These are phyloP conservation scores for Lampropteryx suffumata DNA, from an alignment of 2,888 invertebrate genomes.

Conservation along the genomic window DNA sequence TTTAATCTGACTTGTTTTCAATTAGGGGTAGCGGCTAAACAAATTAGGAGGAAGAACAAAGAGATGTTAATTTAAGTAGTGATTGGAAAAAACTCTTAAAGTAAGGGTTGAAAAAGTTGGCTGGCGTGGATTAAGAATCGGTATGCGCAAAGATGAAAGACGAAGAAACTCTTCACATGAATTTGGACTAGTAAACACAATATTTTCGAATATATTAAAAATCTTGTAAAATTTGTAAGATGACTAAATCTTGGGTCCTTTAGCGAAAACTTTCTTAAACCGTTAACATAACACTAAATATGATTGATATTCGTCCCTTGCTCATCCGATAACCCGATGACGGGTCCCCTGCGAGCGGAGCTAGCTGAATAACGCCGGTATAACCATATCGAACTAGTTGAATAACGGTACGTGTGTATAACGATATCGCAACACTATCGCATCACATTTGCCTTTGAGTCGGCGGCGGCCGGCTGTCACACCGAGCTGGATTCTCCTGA, in stretches of 20 bases:
- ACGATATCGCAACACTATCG: conserved; percentile 48
- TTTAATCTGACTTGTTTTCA: conserved; percentile 17
- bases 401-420: conserved; percentile 48
- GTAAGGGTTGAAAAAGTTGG: too few relatives aligned
- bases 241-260: conserved; percentile 9
- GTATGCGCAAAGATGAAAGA: too few relatives aligned
- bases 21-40: conserved; percentile 1
- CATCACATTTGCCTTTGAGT: conserved; percentile 41
- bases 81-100: not conserved
- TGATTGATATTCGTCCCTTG: conserved; percentile 36
- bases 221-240: not conserved
- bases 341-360: conserved; percentile 13
- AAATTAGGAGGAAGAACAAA: not conserved
- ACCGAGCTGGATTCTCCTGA: conserved; percentile 15
- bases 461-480: conserved; percentile 10
- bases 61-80: not conserved
- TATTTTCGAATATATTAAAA: not conserved
- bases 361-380: conserved; percentile 19
- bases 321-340: conserved; percentile 28
- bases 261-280: conserved; percentile 17
- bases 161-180: too few relatives aligned
- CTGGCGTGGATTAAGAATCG: too few relatives aligned
- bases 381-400: conserved; percentile 34
- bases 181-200: not conserved
- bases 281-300: conserved; percentile 23